phyloP scores from a whole-genome alignment of 2,888 invertebrate species.

The Zaprionus lineosus region DNA sequence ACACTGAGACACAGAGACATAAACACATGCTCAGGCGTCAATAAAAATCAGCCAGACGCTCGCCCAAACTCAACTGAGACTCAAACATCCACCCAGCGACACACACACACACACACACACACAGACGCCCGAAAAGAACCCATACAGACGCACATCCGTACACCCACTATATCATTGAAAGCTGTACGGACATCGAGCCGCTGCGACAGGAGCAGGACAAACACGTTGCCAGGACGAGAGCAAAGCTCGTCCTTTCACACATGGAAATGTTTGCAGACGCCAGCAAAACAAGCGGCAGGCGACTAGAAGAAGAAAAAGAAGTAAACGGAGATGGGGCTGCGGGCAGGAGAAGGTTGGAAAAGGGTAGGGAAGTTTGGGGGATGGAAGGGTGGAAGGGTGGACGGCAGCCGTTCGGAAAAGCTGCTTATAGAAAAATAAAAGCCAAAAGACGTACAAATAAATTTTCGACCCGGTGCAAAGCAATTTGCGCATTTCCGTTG shows the following conservation, averaged over 20 bases:
- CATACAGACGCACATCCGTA: neutral
- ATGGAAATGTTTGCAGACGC: slow-evolving; percentile 77
- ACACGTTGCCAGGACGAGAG: slow-evolving; percentile 22
- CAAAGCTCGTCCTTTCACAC: slow-evolving; percentile 63
- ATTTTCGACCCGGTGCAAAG: slow-evolving; percentile 76
- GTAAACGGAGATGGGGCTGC: slow-evolving; percentile 2
- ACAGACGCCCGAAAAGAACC: slow-evolving; percentile 18
- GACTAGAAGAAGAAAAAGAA: too few relatives aligned
- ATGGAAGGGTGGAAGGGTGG: slow-evolving; percentile 12
- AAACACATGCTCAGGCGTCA: slow-evolving; percentile 68
- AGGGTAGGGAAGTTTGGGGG: slow-evolving; percentile 14
- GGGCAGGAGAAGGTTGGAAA: neutral
- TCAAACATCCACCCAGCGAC: too few relatives aligned
- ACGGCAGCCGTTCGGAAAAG: slow-evolving; percentile 44
- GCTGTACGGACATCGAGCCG: slow-evolving; percentile 32
- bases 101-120: slow-evolving; percentile 10
- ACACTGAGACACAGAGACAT: slow-evolving; percentile 48
- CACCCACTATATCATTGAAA: too few relatives aligned
- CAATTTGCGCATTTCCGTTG: slow-evolving; percentile 74
- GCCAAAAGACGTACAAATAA: slow-evolving; percentile 64
- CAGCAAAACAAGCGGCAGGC: slow-evolving; percentile 63
- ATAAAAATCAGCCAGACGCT: slow-evolving; percentile 65
- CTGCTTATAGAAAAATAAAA: slow-evolving; percentile 73
- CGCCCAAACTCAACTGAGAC: too few relatives aligned
- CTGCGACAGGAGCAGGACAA: slow-evolving; percentile 40